These are phyloP conservation scores for Phalanger gymnotis DNA, from an alignment of 2,797 vertebrate genomes.

Conservation along the genomic window DNA sequence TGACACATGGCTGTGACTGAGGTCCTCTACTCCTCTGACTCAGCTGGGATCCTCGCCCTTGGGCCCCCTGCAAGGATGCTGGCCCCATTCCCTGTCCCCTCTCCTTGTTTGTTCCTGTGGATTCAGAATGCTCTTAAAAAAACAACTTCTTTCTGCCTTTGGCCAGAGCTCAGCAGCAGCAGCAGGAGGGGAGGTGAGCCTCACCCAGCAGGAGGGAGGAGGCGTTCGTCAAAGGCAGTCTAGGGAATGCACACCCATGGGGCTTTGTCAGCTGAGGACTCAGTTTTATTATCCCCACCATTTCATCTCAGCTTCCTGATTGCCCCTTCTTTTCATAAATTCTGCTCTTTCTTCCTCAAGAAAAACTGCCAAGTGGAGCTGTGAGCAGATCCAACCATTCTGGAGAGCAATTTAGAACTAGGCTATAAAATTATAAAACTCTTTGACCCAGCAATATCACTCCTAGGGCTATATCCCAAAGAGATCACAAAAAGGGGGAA, in stretches of 20 bases:
- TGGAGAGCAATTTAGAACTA: no score
- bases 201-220: background rate
- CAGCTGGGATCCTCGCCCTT: background rate
- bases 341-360: background rate
- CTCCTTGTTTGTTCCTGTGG: background rate
- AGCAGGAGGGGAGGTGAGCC: background rate
- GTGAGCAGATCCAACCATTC: no score
- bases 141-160: background rate
- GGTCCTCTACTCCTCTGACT: background rate
- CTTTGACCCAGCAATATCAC: no score
- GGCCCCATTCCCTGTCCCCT: background rate
- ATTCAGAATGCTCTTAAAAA: background rate
- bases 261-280: background rate
- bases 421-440: no score
- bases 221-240: background rate
- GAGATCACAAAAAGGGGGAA: no score
- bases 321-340: background rate
- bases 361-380: background rate
- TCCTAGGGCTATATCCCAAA: no score
- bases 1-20: background rate
- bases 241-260: background rate
- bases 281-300: background rate
- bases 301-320: background rate
- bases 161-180: background rate
- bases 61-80: background rate